Evolutionary conservation across 2,888 invertebrate genomes (phyloP).

Genomic region (Drosophila bunnanda): DNA sequence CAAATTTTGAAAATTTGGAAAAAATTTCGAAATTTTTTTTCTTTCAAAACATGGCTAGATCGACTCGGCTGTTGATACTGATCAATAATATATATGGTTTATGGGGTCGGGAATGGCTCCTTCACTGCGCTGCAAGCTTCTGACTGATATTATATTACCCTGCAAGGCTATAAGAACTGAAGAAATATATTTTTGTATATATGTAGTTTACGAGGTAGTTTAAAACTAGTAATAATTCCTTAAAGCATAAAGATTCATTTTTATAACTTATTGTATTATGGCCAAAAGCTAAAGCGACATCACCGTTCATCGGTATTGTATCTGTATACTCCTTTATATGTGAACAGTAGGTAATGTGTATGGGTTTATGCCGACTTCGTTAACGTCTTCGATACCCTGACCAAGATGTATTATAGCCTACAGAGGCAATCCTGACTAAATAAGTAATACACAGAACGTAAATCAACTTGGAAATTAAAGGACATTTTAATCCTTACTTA

Average conservation of each 20-base stretch:
- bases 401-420: background rate
- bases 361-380: slow-evolving; percentile 5
- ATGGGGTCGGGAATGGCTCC: no score
- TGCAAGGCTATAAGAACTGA: no score
- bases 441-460: background rate
- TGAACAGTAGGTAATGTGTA: slow-evolving; percentile 8
- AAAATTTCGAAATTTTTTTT: no score
- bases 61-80: no score
- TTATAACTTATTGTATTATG: background rate
- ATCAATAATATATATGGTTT: no score
- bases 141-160: no score
- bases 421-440: background rate
- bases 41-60: no score
- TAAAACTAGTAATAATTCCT: background rate
- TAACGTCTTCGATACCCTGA: slow-evolving; percentile 7
- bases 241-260: background rate
- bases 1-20: no score
- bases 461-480: background rate
- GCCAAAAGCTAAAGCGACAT: slow-evolving; percentile 19
- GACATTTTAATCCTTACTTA: background rate
- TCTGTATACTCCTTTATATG: background rate
- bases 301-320: slow-evolving; percentile 2
- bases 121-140: no score
- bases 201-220: background rate
- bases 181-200: background rate